phyloP scores from a whole-genome alignment of 2,888 invertebrate species.

The Metellina segmentata region DNA sequence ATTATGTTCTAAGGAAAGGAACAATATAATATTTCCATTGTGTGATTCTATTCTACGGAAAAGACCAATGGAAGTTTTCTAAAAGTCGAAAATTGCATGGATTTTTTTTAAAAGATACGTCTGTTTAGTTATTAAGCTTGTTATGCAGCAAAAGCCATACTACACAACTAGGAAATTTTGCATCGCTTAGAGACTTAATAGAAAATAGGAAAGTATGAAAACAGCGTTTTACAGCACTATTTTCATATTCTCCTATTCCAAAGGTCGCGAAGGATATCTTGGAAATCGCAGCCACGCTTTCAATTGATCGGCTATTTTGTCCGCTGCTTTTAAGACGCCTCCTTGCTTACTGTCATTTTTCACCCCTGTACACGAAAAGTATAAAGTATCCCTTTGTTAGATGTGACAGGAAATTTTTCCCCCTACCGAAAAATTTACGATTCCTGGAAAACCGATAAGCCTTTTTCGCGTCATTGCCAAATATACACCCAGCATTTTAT shows the following conservation, averaged over 20 bases:
- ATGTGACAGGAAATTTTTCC: conserved; percentile 58
- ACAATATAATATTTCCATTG: too few species aligned
- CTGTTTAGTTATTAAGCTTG: too few species aligned
- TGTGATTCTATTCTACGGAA: too few species aligned
- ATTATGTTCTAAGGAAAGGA: too few species aligned
- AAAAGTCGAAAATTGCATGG: too few species aligned
- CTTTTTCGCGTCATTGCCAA: conserved; percentile 53
- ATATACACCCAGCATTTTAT: conserved; percentile 34
- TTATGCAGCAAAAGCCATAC: too few species aligned
- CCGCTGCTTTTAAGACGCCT: conserved; percentile 62
- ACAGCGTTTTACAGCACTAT: not conserved
- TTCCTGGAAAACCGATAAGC: conserved; percentile 64
- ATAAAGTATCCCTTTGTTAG: conserved; percentile 69
- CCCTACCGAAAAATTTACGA: conserved; percentile 62
- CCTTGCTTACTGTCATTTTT: conserved; percentile 54
- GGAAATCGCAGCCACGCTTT: not conserved
- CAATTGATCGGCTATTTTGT: conserved; percentile 51
- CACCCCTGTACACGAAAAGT: conserved; percentile 24
- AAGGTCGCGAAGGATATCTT: not conserved
- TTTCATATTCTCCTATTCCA: not conserved
- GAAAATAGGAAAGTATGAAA: not conserved
- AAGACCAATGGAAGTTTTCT: too few species aligned
- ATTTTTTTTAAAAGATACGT: too few species aligned
- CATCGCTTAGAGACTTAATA: too few species aligned
- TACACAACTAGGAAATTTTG: too few species aligned